These are phyloP conservation scores for Octodon degus DNA, from an alignment of 2,113 vertebrate species.

Conservation along the genomic window DNA sequence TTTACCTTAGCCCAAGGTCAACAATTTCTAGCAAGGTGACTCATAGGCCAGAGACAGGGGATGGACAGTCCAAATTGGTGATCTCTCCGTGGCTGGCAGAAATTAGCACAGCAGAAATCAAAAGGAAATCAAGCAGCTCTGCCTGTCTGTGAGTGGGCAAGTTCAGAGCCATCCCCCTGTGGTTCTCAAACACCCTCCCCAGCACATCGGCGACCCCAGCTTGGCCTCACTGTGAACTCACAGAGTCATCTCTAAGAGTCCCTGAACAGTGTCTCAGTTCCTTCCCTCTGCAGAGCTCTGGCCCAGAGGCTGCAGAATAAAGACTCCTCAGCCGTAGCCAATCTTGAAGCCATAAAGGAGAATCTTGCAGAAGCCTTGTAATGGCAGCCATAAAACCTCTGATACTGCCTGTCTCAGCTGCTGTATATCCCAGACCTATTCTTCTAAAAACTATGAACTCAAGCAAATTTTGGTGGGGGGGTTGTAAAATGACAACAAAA, in stretches of 20 bases:
- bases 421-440: background rate
- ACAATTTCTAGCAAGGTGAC: too few relatives aligned
- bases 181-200: background rate
- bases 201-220: too few relatives aligned
- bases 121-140: background rate
- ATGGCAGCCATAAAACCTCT: background rate
- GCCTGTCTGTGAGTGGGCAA: too few relatives aligned
- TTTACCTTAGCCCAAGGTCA: background rate
- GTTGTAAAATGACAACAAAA: background rate
- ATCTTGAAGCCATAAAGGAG: background rate
- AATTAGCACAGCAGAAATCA: background rate
- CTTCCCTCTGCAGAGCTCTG: background rate
- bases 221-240: background rate
- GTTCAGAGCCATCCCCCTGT: background rate
- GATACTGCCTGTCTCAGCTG: background rate
- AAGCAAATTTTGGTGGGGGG: background rate
- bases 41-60: background rate
- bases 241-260: background rate
- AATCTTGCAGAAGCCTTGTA: background rate
- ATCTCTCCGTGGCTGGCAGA: background rate
- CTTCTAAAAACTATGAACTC: background rate
- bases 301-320: background rate
- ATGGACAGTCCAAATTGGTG: rapidly evolving
- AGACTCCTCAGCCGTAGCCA: background rate
- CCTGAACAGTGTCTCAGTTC: too few relatives aligned